Evolutionary conservation across 2,888 invertebrate genomes (phyloP).

Genomic region (Antitype chi): DNA sequence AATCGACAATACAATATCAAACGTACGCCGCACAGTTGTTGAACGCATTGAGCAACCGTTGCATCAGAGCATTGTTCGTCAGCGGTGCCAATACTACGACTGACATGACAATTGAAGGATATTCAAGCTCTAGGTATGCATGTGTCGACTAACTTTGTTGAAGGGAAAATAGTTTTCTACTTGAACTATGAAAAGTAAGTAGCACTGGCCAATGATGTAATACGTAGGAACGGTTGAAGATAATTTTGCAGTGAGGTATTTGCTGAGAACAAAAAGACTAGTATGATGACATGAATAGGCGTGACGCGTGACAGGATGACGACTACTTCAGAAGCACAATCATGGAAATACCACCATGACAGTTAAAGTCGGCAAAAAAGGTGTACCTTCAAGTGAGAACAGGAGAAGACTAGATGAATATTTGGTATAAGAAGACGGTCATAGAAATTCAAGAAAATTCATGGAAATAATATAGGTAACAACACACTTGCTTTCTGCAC

Average conservation of each 20-base stretch:
- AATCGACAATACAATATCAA: conserved; percentile 23
- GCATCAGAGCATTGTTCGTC: conserved; percentile 51
- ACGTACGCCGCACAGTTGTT: conserved; percentile 2
- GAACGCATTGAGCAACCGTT: conserved; percentile 52
- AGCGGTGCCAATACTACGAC: conserved; percentile 23
- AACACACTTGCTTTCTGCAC: no score
- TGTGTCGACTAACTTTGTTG: neutral
- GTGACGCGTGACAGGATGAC: no score
- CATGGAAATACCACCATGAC: neutral
- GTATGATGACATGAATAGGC: neutral
- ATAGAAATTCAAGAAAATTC: neutral
- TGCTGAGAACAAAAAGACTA: neutral
- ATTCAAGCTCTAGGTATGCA: neutral
- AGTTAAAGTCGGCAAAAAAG: neutral
- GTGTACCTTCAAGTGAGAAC: neutral
- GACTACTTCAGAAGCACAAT: neutral
- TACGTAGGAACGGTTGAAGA: neutral
- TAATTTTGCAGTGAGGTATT: neutral
- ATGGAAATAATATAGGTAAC: neutral
- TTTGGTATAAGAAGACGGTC: neutral
- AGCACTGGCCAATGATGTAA: neutral
- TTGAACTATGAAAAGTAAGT: neutral
- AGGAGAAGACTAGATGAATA: neutral
- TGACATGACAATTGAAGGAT: conserved; percentile 45
- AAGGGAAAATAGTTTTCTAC: neutral